Evolutionary conservation across 1,140 invertebrate genomes (phyloP).

Genomic region (Drosophila tsacasi): DNA sequence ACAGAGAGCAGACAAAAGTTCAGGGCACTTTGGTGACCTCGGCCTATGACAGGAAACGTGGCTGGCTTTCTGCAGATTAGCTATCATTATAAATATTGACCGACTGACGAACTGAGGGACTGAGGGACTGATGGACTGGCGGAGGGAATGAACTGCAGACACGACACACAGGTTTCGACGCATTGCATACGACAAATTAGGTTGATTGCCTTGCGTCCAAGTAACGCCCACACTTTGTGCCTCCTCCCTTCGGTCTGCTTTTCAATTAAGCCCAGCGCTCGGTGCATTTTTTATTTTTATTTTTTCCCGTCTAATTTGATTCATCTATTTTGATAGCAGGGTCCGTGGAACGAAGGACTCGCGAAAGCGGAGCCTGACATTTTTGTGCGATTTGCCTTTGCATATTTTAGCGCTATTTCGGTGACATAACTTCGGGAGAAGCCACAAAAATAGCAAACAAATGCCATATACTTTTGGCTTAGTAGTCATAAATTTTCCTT

Average conservation of each 20-base stretch:
- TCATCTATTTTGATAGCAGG: constrained; percentile 69
- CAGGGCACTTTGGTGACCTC: constrained; percentile 42
- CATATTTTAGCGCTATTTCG: constrained; percentile 75
- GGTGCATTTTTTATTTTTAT: constrained; percentile 64
- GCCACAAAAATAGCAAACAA: constrained; percentile 65
- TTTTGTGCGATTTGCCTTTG: constrained; percentile 64
- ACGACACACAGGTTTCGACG: constrained; percentile 33
- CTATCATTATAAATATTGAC: constrained; percentile 83
- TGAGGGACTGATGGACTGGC: constrained; percentile 15
- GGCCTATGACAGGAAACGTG: constrained; percentile 22
- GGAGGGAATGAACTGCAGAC: constrained; percentile 28
- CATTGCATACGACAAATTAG: constrained; percentile 79
- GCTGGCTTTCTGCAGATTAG: constrained; percentile 63
- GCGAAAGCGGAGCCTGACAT: constrained; percentile 51
- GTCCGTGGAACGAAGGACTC: constrained; percentile 35
- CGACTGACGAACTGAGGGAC: constrained; percentile 53
- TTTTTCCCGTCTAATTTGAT: constrained; percentile 65
- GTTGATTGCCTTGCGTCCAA: constrained; percentile 77
- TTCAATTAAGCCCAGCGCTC: constrained; percentile 62
- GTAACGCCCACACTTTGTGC: constrained; percentile 6
- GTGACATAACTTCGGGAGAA: constrained; percentile 63
- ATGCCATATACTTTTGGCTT: constrained; percentile 77
- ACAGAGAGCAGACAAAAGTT: constrained; percentile 47
- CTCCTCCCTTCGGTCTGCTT: constrained; percentile 26
- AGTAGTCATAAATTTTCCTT: constrained; percentile 79